Evolutionary conservation across 2,888 invertebrate genomes (phyloP), one percentile per base, ranked within the genome.

Genomic region (Drosophila paranaensis): DNA sequence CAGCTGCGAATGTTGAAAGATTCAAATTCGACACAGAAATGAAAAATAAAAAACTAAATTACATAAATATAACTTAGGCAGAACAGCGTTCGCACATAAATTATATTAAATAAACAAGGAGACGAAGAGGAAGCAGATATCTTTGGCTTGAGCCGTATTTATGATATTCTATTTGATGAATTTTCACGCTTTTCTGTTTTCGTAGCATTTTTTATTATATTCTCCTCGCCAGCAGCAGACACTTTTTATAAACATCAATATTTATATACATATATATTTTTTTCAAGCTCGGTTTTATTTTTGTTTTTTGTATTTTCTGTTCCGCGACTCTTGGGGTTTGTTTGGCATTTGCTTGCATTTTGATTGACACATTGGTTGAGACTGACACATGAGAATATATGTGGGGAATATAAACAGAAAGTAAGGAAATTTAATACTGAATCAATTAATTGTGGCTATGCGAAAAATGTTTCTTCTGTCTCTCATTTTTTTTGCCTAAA

Each of bases 361-460:
- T 82, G 86, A 90, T 86, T 84, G 84, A 86, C 90, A 88, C 71
- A 68, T 71, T 70, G 53, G 71, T 58, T 62, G 55, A 11, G 53
- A 30, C 14, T 13, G 37, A 9, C 40, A 57, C 20, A 46, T 61
- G 60, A 9, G 54, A 60, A 60, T 27, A 39, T 20, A 20, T 33
- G 9, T 20, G 20, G 20, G 20, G 20, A 20, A 20, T 20, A 20
- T 20, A 20, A 2, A 20, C 25, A 16, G 25, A 8, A 39, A 30
- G 6, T n/a, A 37, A 14, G 1, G 30, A 43, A 55, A 66, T 72
- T 58, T 60, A 70, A 57, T 72, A 70, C 57, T 67, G 51, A 69
- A 73, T 73, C 68, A 76, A 89, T 89, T 85, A 74, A 67, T 74
- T 64, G 27, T 16, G 46, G 25, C 50, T 57, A 60, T 58, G 35